Conservation (phyloP, 1,140 invertebrate genomes). For the Tetramorium simillimum region DNA sequence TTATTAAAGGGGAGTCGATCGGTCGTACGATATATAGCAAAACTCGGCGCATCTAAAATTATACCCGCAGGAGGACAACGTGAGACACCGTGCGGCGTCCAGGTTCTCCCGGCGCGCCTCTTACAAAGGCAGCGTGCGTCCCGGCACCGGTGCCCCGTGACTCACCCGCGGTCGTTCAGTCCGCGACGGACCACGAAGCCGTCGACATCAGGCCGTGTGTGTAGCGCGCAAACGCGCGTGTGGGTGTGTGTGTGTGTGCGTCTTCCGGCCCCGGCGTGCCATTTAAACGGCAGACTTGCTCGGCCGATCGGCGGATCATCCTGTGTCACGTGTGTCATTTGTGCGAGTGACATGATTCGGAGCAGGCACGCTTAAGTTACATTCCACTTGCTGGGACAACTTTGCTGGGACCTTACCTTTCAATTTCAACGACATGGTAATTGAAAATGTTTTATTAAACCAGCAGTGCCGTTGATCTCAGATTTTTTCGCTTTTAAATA, state of each 20-base stretch:
- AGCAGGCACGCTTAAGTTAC: not conserved
- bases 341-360: not conserved
- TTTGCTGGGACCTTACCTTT: not conserved
- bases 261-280: not conserved
- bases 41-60: not conserved
- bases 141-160: constrained; percentile 35
- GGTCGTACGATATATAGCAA: not conserved
- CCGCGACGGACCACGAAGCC: constrained; percentile 40
- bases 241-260: not conserved
- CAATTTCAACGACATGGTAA: constrained; percentile 44
- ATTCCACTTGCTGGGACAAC: not conserved
- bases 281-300: not conserved
- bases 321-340: constrained; percentile 1
- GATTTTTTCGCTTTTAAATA: not conserved
- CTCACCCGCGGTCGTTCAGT: constrained; percentile 39
- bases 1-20: not conserved
- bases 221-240: not conserved
- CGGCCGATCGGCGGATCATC: not conserved
- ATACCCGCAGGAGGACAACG: not conserved
- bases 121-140: constrained; percentile 16
- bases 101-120: not conserved
- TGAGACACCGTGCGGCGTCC: not conserved
- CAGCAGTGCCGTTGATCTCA: not conserved
- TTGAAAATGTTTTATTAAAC: not conserved
- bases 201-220: constrained; percentile 16